These are phyloP conservation scores for Hecatera dysodea DNA, from an alignment of 2,888 invertebrate species.

Conservation along the genomic window DNA sequence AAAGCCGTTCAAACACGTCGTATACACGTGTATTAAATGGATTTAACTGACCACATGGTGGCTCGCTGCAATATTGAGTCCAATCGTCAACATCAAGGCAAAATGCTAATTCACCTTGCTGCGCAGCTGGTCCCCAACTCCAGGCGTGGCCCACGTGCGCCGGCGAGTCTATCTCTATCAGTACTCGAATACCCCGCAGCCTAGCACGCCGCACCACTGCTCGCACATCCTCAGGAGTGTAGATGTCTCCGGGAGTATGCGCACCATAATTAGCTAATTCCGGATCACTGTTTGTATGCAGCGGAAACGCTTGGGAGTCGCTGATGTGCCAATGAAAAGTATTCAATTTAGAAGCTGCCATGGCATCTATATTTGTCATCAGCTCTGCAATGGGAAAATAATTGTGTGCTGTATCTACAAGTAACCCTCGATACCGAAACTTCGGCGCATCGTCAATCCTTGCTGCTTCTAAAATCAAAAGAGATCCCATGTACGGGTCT, in stretches of 20 bases:
- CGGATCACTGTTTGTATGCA: conserved; percentile 93
- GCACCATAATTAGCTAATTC: conserved; percentile 95
- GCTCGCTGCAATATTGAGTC: conserved; percentile 93
- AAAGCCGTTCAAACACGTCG: conserved; percentile 93
- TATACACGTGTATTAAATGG: conserved; percentile 93
- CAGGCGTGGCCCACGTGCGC: conserved; percentile 96
- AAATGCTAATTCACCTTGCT: conserved; percentile 93
- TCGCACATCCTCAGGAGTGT: conserved; percentile 92
- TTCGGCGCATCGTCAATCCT: conserved; percentile 94
- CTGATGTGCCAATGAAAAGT: conserved; percentile 97
- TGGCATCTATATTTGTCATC: conserved; percentile 94
- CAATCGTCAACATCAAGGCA: conserved; percentile 94
- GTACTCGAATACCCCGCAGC: conserved; percentile 95
- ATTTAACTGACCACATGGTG: conserved; percentile 96
- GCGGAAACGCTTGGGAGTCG: conserved; percentile 97
- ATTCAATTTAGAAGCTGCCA: conserved; percentile 97
- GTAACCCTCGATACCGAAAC: conserved; percentile 94
- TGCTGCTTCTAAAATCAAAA: conserved; percentile 92
- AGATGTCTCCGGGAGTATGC: conserved; percentile 94
- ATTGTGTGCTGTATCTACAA: conserved; percentile 97
- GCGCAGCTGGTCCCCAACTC: conserved; percentile 93
- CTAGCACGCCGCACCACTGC: conserved; percentile 94
- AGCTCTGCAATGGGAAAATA: conserved; percentile 94
- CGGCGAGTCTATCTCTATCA: conserved; percentile 97
- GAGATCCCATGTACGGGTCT: conserved; percentile 91